Conservation (phyloP, 2,113 vertebrate genomes). For the Marmota flaviventris region DNA sequence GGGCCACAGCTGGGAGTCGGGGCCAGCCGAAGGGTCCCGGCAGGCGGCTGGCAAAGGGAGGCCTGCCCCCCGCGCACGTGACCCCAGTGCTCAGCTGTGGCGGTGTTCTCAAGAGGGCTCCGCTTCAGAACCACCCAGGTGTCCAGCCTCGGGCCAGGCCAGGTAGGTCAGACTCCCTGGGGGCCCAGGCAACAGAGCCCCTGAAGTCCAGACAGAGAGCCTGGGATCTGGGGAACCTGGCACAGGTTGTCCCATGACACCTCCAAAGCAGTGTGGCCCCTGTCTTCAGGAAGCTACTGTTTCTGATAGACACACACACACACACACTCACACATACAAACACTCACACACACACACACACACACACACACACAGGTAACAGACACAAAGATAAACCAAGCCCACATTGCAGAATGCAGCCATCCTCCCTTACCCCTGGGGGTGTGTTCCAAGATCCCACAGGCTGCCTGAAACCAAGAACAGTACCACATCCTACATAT, state of each 20-base stretch:
- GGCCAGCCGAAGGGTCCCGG: not conserved
- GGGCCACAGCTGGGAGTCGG: too few species aligned
- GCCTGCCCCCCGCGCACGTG: not conserved
- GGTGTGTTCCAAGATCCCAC: not conserved
- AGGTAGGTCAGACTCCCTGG: not conserved
- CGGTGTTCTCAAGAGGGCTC: not conserved
- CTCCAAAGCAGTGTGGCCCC: not conserved
- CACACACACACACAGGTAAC: not conserved
- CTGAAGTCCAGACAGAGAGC: too few species aligned
- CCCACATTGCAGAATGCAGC: accelerated
- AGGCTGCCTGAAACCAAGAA: not conserved
- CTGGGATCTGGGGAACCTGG: accelerated
- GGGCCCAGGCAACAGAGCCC: not conserved
- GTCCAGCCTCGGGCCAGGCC: not conserved
- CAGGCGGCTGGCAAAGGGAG: accelerated
- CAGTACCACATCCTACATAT: not conserved
- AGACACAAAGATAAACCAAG: not conserved
- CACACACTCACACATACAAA: not conserved
- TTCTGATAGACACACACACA: not conserved
- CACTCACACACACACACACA: not conserved
- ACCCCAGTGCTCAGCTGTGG: not conserved
- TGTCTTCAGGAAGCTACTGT: not conserved
- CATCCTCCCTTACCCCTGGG: not conserved
- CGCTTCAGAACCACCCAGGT: not conserved
- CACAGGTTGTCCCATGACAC: not conserved